Evolutionary conservation across 2,888 invertebrate species (phyloP).

Genomic region (Chymomyza procnemis): DNA sequence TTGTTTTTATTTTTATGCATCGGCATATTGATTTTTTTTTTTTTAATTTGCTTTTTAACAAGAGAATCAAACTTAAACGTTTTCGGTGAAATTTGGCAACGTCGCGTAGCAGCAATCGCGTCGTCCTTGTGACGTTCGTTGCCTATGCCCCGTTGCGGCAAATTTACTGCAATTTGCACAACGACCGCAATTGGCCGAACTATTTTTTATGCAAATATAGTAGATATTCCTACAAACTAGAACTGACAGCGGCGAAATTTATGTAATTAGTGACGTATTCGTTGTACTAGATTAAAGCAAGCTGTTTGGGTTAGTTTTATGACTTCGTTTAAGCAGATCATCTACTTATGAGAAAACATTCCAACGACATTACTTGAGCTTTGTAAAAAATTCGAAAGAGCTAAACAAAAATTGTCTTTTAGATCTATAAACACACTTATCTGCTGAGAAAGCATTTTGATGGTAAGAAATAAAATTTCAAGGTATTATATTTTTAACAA

Average conservation of each 20-base stretch:
- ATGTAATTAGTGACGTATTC: not conserved
- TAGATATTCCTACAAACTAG: not conserved
- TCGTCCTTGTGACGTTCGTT: conserved; percentile 39
- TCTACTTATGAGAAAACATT: too few species aligned
- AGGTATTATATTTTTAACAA: too few species aligned
- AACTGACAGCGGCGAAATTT: not conserved
- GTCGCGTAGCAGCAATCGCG: conserved; percentile 16
- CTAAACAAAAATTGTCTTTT: too few species aligned
- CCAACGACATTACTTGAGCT: too few species aligned
- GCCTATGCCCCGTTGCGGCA: conserved; percentile 22
- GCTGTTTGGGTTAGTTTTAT: too few species aligned
- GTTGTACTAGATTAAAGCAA: not conserved
- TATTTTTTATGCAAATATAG: not conserved
- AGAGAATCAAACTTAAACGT: not conserved
- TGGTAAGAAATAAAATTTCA: too few species aligned
- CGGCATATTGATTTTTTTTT: conserved; percentile 58
- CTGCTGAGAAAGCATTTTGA: too few species aligned
- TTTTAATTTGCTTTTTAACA: conserved; percentile 31
- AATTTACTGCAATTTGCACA: conserved; percentile 40
- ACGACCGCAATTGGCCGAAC: not conserved
- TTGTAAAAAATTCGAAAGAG: too few species aligned
- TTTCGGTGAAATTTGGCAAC: not conserved
- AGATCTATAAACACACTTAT: too few species aligned
- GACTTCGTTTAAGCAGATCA: too few species aligned
- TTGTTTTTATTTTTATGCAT: conserved; percentile 50